Evolutionary conservation across 2,797 vertebrate species (phyloP), one percentile per base, ranked within the genome.

Genomic region (Enteromius thamalakanensis): DNA sequence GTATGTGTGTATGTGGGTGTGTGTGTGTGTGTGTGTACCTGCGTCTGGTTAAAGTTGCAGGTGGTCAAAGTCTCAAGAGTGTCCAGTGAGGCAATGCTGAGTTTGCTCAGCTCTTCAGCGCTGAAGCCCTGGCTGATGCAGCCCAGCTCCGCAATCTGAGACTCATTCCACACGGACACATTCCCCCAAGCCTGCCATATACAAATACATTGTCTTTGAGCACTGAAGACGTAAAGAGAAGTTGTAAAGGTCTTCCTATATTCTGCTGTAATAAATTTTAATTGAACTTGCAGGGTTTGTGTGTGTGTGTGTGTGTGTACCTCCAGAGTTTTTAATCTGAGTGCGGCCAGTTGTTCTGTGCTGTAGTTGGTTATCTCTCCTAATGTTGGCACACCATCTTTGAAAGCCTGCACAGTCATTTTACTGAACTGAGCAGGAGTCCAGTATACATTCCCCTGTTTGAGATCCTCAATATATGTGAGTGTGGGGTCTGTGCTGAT

Each of bases 51-150:
- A 93, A 94, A 95, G 74, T 75, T 84, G 82, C 95, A 95, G 12
- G 5, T 4, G 2, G 82, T 72, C 3, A 94, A 87, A 14, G 86
- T 60, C 17, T 92, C 89, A 81, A 95, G 49, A 5, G 45, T 71
- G 76, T 94, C 92, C 87, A 93, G 40, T 45, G 89, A 83, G 37
- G 80, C 29, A 75, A 95, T 83, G 53, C 86, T 87, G 17, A 94
- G 86, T 1, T 14, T 82, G 79, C 82, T 40, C 47, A 95, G 89
- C 23, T 94, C 87, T 7, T 86, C 4, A 11, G 76, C 1, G 1
- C 85, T 78, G 88, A 94, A 93, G 40, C 91, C 86, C 82, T 84
- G 92, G 85, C 40, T 72, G 37, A 95, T 84, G 69, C 95, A 95
- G 26, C 92, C 90, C 86, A 95, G 42, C 82, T 91, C 85, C 9